Evolutionary conservation across 2,797 vertebrate species (phyloP).

Genomic region (Heterohyrax brucei): DNA sequence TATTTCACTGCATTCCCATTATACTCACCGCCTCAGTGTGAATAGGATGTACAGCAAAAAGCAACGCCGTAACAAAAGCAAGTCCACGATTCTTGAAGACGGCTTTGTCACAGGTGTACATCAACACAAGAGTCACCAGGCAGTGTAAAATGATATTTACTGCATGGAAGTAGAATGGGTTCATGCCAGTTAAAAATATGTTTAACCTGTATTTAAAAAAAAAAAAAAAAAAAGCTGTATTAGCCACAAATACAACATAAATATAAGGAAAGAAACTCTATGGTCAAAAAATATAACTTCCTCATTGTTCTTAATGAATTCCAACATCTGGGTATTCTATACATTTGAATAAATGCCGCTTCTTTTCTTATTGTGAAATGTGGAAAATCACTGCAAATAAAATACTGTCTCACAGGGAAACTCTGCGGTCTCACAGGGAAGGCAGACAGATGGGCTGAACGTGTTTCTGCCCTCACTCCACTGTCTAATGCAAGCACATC

Average conservation of each 20-base stretch:
- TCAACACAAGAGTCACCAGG: constrained; percentile 94
- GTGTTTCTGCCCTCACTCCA: not conserved
- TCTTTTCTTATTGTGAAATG: constrained; percentile 9
- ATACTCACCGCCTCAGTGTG: constrained; percentile 98
- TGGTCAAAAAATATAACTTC: constrained; percentile 1
- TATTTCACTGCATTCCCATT: not conserved
- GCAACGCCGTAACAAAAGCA: constrained; percentile 94
- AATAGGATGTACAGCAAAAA: constrained; percentile 97
- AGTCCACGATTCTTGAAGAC: constrained; percentile 93
- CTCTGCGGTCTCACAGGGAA: not conserved
- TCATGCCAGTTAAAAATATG: constrained; percentile 95
- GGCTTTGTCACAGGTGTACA: constrained; percentile 94
- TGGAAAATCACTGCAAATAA: constrained; percentile 11
- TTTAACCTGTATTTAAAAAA: constrained; percentile 93
- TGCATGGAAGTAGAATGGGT: constrained; percentile 95
- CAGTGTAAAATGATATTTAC: constrained; percentile 96
- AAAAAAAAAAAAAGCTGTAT: constrained; percentile 76
- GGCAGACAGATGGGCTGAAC: rapidly evolving
- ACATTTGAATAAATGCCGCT: constrained; percentile 12
- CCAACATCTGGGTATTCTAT: constrained; percentile 64
- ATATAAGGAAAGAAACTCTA: not conserved
- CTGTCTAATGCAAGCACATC: too few relatives aligned
- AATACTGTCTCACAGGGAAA: not conserved
- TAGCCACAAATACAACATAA: not conserved
- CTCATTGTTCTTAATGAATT: not conserved